Percentiles rank a stretch among this genome's conserved stretches.
Conservation (phyloP, 2,797 vertebrate species). For the Gambusia yucatana region DNA sequence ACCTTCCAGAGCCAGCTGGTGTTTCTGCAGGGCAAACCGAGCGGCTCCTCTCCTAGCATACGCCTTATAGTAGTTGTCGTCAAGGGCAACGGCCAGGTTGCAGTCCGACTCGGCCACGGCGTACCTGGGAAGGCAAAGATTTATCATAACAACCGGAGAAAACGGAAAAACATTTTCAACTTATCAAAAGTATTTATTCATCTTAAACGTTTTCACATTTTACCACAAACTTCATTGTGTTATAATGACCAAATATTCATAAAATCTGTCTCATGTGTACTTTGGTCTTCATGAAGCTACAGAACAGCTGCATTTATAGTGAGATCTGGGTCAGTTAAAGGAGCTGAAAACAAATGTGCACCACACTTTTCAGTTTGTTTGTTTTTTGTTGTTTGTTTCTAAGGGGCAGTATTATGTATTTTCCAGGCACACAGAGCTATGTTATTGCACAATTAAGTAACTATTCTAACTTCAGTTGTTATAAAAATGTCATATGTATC, state of each 20-base stretch:
- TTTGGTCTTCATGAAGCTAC: not conserved
- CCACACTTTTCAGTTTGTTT: not conserved
- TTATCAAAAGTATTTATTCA: not conserved
- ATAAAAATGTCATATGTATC: too few relatives aligned
- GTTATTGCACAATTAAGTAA: too few relatives aligned
- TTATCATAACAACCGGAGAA: not conserved
- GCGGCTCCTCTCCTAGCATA: slow-evolving; percentile 89
- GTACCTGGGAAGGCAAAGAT: slow-evolving; percentile 77
- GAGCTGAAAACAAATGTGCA: not conserved
- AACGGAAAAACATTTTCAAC: not conserved
- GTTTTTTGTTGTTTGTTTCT: not conserved
- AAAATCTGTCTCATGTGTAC: not conserved
- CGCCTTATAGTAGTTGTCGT: slow-evolving; percentile 88
- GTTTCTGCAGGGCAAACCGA: slow-evolving; percentile 85
- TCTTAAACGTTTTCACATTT: not conserved
- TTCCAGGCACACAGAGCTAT: too few relatives aligned
- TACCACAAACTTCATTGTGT: not conserved
- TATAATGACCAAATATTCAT: not conserved
- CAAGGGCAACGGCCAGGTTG: slow-evolving; percentile 91
- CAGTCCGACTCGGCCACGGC: slow-evolving; percentile 97
- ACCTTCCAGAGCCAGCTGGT: slow-evolving; percentile 91
- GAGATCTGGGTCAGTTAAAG: not conserved
- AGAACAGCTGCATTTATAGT: not conserved
- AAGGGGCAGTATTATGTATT: too few relatives aligned
- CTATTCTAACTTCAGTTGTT: too few relatives aligned